These are phyloP conservation scores for Amyelois transitella DNA, from an alignment of 1,140 invertebrate genomes.

Conservation along the genomic window DNA sequence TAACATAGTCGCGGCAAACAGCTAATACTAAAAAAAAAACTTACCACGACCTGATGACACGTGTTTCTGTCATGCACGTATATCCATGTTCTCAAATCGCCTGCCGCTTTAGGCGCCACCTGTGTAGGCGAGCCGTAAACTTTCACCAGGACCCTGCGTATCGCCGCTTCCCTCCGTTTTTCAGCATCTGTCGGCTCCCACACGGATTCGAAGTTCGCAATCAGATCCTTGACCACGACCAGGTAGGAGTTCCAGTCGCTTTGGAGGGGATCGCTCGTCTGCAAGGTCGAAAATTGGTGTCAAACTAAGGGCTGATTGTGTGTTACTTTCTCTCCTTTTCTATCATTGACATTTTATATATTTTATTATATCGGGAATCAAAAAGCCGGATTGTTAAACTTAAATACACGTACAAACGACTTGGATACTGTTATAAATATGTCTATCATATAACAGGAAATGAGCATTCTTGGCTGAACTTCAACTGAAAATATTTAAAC, in stretches of 20 bases:
- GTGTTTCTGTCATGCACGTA: slow-evolving; percentile 75
- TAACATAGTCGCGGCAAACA: no score
- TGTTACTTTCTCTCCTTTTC: no score
- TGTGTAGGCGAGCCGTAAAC: slow-evolving; percentile 76
- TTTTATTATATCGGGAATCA: no score
- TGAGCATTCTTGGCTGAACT: no score
- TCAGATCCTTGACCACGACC: slow-evolving; percentile 81
- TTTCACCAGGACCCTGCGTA: slow-evolving; percentile 81
- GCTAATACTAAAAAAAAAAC: no score
- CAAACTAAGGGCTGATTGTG: no score
- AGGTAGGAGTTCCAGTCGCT: slow-evolving; percentile 78
- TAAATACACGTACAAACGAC: no score
- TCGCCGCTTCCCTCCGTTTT: slow-evolving; percentile 80
- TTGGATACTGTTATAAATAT: no score
- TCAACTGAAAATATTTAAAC: no score
- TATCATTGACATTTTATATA: no score
- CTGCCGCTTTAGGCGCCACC: slow-evolving; percentile 79
- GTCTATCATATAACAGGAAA: no score
- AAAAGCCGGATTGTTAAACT: no score
- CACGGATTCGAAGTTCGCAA: slow-evolving; percentile 73
- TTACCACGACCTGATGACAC: slow-evolving; percentile 78
- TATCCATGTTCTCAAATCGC: slow-evolving; percentile 88
- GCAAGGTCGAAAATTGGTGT: background rate
- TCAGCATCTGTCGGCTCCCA: slow-evolving; percentile 73
- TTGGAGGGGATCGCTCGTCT: slow-evolving; percentile 49